A percentile compares a stretch with the other conserved stretches of the same genome.
phyloP scores from a whole-genome alignment of 1,140 invertebrate species.

The Drosophila ananassae region DNA sequence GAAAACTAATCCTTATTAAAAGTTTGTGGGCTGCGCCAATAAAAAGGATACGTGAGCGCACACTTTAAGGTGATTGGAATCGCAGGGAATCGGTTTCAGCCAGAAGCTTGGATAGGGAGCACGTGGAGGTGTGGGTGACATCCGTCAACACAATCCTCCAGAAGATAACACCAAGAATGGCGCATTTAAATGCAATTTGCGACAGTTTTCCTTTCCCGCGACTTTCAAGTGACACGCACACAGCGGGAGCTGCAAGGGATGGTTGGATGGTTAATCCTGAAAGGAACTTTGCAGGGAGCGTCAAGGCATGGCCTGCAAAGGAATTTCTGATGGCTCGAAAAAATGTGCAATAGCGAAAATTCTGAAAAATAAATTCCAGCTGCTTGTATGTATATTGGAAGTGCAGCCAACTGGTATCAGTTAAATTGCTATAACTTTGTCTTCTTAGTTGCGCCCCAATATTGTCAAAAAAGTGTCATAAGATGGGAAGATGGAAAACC shows the following conservation, averaged over 20 bases:
- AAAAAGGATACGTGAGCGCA: slow-evolving; percentile 27
- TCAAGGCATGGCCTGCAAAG: slow-evolving; percentile 43
- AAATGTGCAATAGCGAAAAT: slow-evolving; percentile 14
- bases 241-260: neutral
- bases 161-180: slow-evolving; percentile 57
- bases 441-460: neutral
- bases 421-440: neutral
- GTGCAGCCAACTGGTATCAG: neutral
- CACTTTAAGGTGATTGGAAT: slow-evolving; percentile 18
- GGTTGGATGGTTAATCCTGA: neutral
- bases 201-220: slow-evolving; percentile 55
- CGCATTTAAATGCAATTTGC: slow-evolving; percentile 79
- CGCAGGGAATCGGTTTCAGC: slow-evolving; percentile 41
- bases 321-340: slow-evolving; percentile 54
- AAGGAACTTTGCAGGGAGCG: neutral
- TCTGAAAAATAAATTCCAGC: neutral
- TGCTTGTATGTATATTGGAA: neutral
- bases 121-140: slow-evolving; percentile 14
- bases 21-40: too few relatives aligned
- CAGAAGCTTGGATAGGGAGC: slow-evolving; percentile 19
- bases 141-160: slow-evolving; percentile 31
- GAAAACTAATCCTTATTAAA: too few relatives aligned
- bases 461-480: too few relatives aligned
- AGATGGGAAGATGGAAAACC: too few relatives aligned
- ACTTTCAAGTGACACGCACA: slow-evolving; percentile 69